Evolutionary conservation across 2,888 invertebrate genomes (phyloP).

Genomic region (Drosophila neotestacea): DNA sequence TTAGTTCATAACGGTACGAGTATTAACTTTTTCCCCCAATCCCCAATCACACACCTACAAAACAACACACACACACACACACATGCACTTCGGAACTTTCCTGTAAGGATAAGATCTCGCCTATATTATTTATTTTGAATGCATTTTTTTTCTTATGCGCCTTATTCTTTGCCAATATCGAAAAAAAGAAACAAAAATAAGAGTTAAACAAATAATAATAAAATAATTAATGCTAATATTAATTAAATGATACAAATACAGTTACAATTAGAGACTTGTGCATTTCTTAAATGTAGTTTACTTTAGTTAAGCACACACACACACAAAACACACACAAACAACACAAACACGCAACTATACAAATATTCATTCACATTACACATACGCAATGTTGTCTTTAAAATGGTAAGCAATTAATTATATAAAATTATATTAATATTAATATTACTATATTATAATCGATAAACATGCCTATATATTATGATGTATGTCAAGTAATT

Average conservation of each 20-base stretch:
- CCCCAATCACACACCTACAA: neutral
- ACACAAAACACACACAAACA: conserved; percentile 2
- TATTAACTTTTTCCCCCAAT: conserved; percentile 53
- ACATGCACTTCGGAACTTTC: conserved; percentile 72
- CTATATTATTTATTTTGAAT: conserved; percentile 61
- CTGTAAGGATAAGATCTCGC: conserved; percentile 82
- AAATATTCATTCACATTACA: conserved; percentile 49
- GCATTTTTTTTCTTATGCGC: conserved; percentile 54
- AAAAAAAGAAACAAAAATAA: conserved; percentile 31
- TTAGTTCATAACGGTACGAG: conserved; percentile 60
- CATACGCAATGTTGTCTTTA: conserved; percentile 69
- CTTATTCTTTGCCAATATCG: conserved; percentile 67
- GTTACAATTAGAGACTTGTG: conserved; percentile 77
- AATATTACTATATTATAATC: conserved; percentile 28
- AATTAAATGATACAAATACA: conserved; percentile 38
- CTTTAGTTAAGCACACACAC: conserved; percentile 51
- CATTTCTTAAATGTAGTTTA: conserved; percentile 80
- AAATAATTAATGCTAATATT: conserved; percentile 35
- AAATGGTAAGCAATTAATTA: conserved; percentile 56
- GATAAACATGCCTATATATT: conserved; percentile 24
- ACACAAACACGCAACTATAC: conserved; percentile 11
- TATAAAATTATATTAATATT: conserved; percentile 30
- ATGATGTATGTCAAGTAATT: conserved; percentile 56
- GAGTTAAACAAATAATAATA: conserved; percentile 31
- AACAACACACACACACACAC: conserved; percentile 22